Conservation (phyloP, 2,113 vertebrate species). For the Hippocampus zosterae region DNA sequence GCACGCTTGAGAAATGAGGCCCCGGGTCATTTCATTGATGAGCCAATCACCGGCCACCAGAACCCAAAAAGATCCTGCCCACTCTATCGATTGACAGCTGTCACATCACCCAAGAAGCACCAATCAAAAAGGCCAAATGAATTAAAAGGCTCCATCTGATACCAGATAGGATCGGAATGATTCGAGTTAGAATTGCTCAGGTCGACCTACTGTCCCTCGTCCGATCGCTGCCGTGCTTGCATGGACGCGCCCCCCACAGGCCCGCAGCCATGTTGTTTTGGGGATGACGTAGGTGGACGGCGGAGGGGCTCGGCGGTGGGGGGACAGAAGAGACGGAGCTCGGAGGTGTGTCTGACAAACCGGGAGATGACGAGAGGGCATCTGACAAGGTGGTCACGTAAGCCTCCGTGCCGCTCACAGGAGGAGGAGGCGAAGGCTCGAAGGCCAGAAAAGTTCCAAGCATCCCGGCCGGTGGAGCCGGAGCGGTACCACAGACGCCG, state of each 20-base stretch:
- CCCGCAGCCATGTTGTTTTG: background rate
- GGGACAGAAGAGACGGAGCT: background rate
- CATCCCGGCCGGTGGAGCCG: background rate
- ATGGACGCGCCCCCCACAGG: background rate
- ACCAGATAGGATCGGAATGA: background rate
- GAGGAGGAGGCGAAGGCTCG: background rate
- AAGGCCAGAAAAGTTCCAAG: background rate
- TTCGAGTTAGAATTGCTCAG: background rate
- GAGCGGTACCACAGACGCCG: background rate
- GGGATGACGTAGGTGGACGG: background rate
- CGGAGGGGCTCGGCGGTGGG: background rate
- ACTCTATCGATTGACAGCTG: slow-evolving; percentile 20
- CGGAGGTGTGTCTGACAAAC: background rate
- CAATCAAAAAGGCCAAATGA: background rate
- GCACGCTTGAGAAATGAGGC: too few species aligned
- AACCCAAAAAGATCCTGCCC: slow-evolving; percentile 1
- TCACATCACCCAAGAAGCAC: background rate
- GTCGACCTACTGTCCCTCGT: slow-evolving; percentile 3
- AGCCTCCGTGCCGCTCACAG: background rate
- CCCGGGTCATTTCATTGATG: background rate
- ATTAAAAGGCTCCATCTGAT: background rate
- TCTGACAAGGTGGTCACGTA: background rate
- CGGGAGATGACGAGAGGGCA: background rate
- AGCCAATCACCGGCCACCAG: slow-evolving; percentile 24
- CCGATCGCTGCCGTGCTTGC: background rate